Evolutionary conservation across 2,888 invertebrate genomes (phyloP).

Genomic region (Scaptomyza tumidula): DNA sequence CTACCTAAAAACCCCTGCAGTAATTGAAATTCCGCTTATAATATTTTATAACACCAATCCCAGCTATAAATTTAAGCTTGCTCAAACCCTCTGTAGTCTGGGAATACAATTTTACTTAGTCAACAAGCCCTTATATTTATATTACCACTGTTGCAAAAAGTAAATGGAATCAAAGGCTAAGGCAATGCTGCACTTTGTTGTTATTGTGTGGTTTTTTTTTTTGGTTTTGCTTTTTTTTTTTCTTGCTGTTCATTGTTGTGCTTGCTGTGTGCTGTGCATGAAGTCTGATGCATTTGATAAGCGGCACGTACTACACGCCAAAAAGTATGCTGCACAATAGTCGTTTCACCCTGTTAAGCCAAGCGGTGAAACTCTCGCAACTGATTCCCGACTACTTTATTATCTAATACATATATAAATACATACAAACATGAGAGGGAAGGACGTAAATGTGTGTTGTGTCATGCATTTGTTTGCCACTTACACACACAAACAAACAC

Average conservation of each 20-base stretch:
- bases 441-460: constrained; percentile 12
- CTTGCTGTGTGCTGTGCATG: constrained; percentile 46
- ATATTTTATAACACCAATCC: background rate
- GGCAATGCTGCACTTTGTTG: constrained; percentile 27
- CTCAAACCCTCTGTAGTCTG: background rate
- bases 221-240: constrained; percentile 6
- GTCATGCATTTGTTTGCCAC: constrained; percentile 71
- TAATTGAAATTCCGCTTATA: background rate
- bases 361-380: constrained; percentile 41
- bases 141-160: constrained; percentile 5
- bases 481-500: constrained; percentile 39
- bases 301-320: constrained; percentile 73
- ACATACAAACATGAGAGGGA: constrained; percentile 33
- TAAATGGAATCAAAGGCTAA: constrained; percentile 28
- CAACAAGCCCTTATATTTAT: background rate
- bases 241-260: constrained; percentile 2
- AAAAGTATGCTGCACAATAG: constrained; percentile 58
- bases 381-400: constrained; percentile 67
- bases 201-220: constrained; percentile 16
- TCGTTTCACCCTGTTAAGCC: constrained; percentile 45
- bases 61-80: background rate
- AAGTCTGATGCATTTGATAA: constrained; percentile 76
- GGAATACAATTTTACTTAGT: background rate
- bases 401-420: constrained; percentile 53
- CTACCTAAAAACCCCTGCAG: too few relatives aligned